phyloP scores from a whole-genome alignment of 2,113 vertebrate species.

The Cyanistes caeruleus region DNA sequence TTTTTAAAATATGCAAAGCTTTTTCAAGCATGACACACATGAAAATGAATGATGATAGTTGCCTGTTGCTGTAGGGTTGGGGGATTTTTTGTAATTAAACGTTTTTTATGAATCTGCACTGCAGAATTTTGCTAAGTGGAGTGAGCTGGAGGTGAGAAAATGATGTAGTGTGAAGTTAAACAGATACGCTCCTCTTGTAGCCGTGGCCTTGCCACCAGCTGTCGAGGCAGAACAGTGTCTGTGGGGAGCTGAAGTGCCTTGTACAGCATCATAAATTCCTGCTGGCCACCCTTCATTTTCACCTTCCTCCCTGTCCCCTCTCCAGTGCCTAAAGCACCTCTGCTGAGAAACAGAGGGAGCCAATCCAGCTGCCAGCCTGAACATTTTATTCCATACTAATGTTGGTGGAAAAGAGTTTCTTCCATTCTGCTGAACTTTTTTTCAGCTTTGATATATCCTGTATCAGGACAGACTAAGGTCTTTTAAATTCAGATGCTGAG shows the following conservation, averaged over 20 bases:
- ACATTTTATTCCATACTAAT: background rate
- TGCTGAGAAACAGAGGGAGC: background rate
- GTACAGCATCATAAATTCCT: background rate
- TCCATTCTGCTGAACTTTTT: background rate
- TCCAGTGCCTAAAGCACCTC: background rate
- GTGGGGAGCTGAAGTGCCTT: background rate
- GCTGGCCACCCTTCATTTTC: background rate
- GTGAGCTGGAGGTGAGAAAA: constrained; percentile 4
- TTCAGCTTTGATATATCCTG: background rate
- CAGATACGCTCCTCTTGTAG: background rate
- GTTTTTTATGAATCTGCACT: constrained; percentile 72
- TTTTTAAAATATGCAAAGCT: constrained; percentile 79
- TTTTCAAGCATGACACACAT: constrained; percentile 74
- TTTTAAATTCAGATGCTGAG: background rate
- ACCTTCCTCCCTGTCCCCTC: background rate
- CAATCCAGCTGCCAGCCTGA: background rate
- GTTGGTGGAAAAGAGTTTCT: background rate
- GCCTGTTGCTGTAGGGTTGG: constrained; percentile 58
- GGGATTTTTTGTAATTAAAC: constrained; percentile 75
- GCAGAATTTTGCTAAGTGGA: constrained; percentile 69
- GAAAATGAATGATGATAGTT: constrained; percentile 74
- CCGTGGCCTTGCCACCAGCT: background rate
- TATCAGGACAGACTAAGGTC: background rate
- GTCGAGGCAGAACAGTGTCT: background rate
- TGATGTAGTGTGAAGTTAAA: background rate